Base-by-base conservation (phyloP, 2,888 invertebrate genomes). In the Incurvaria masculella region DNA sequence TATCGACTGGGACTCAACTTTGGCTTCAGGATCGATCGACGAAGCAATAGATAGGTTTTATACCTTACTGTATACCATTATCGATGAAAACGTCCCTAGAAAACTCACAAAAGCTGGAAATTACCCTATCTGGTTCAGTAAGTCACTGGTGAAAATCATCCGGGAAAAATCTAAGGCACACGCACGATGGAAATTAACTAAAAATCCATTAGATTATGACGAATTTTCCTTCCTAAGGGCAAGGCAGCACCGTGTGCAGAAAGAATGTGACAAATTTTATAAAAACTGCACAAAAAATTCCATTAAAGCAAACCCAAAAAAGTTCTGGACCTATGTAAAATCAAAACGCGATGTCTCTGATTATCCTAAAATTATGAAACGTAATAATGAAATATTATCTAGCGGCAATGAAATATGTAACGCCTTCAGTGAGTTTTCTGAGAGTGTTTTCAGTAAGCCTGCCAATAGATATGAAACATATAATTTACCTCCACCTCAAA, bases 91-190 rank as follows among this genome's bases (percentile, higher is more conserved):
- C 11, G 19, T 45, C 6, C 45, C 45, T 6, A 33, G 20, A 33
- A 19, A 11, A 14, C 4, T 11, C 4, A 27, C 14, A n/a, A 27
- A 8, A 6, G 6, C 14, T 19, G 6, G 17, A 14, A 19, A 1
- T 14, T 45, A 45, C 21, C 45, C 45, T 1, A 14, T 19, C 2
- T 45, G 45, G 45, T 45, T 20, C 18, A 27, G 33, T 20, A 4
- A 8, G 10, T 14, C 45, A 1, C n/a, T 45, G 10, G 38, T 45
- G 20, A 45, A 45, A 20, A 14, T 45, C 14, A 45, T 27, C 8
- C 10, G 16, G 14, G 38, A 45, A 33, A 45, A 45, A 18, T 18
- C 18, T 18, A 45, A 27, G 38, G 45, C 45, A 14, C 45, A 45
- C 21, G 14, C 20, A n/a, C 27, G 19, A 16, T 44, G 44, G 44